These are phyloP conservation scores for Acanthis flammea DNA, from an alignment of 2,797 vertebrate genomes.

Conservation along the genomic window DNA sequence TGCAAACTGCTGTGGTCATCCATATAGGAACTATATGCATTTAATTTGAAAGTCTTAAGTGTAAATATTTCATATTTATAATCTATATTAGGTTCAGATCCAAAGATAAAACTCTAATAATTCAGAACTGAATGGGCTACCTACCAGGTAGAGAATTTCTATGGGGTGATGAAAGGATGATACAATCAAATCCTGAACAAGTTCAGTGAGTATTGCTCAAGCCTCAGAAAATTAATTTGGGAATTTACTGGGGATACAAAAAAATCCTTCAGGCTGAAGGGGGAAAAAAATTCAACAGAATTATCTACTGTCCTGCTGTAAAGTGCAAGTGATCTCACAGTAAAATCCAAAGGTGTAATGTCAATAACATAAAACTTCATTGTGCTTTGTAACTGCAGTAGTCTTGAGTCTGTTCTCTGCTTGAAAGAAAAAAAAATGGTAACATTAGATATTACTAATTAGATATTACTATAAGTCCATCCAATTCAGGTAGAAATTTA, in stretches of 20 bases:
- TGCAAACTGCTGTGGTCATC: neutral
- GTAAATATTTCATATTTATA: neutral
- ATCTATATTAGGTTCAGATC: neutral
- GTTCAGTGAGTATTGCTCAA: neutral
- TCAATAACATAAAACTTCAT: neutral
- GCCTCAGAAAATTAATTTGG: neutral
- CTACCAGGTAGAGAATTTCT: neutral
- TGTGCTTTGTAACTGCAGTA: neutral
- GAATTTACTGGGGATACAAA: neutral
- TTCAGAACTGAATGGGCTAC: neutral
- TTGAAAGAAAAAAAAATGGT: neutral
- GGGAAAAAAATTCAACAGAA: neutral
- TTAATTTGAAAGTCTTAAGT: neutral
- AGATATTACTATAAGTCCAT: neutral
- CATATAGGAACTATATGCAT: neutral
- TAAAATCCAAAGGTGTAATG: neutral
- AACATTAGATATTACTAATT: neutral
- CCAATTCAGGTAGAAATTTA: neutral
- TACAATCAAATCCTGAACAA: neutral
- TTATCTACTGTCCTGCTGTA: neutral
- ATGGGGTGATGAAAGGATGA: accelerated
- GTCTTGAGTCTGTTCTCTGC: neutral
- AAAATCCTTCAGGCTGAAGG: neutral
- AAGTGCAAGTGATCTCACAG: neutral
- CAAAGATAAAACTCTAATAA: neutral